A percentile compares a stretch with the other conserved stretches of the same genome.
Conservation (phyloP, 2,888 invertebrate species). For the Drosophila niveifrons region DNA sequence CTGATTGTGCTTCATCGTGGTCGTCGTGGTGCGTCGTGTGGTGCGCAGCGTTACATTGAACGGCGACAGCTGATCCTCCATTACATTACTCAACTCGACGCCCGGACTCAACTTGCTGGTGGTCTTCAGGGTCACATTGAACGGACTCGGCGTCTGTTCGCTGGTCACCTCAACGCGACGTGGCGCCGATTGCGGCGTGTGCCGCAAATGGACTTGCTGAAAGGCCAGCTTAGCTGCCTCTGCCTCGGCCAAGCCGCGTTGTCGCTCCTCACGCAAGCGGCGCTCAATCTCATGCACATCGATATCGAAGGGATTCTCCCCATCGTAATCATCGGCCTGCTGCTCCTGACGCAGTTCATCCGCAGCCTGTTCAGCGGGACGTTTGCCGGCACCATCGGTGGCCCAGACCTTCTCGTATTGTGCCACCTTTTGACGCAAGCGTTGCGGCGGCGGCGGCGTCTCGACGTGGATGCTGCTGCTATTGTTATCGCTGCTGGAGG, state of each 20-base stretch:
- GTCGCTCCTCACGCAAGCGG: slow-evolving; percentile 87
- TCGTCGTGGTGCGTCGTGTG: slow-evolving; percentile 63
- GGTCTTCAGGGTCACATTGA: slow-evolving; percentile 86
- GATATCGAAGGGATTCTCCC: slow-evolving; percentile 83
- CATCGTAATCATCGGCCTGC: slow-evolving; percentile 70
- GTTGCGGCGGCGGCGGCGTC: slow-evolving; percentile 76
- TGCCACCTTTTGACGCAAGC: slow-evolving; percentile 90
- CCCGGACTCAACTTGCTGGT: slow-evolving; percentile 80
- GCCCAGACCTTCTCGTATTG: slow-evolving; percentile 93
- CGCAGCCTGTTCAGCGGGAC: slow-evolving; percentile 77
- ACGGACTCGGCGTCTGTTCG: slow-evolving; percentile 72
- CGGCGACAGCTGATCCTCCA: slow-evolving; percentile 74
- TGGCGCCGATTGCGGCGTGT: slow-evolving; percentile 87
- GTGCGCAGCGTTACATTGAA: slow-evolving; percentile 81
- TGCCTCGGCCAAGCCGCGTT: slow-evolving; percentile 86
- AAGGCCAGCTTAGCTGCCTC: slow-evolving; percentile 85
- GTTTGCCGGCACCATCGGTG: slow-evolving; percentile 85
- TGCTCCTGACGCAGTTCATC: slow-evolving; percentile 73
- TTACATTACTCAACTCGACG: slow-evolving; percentile 63
- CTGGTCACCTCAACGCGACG: slow-evolving; percentile 84
- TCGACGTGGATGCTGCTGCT: slow-evolving; percentile 31
- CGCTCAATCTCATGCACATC: slow-evolving; percentile 88
- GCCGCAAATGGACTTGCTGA: slow-evolving; percentile 88
- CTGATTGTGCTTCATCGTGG: slow-evolving; percentile 56
- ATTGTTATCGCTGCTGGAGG: slow-evolving; percentile 58